A percentile compares a stretch with the other conserved stretches of the same genome.
These are phyloP conservation scores for Peromyscus polionotus DNA, from an alignment of 2,113 vertebrate species.

Conservation along the genomic window DNA sequence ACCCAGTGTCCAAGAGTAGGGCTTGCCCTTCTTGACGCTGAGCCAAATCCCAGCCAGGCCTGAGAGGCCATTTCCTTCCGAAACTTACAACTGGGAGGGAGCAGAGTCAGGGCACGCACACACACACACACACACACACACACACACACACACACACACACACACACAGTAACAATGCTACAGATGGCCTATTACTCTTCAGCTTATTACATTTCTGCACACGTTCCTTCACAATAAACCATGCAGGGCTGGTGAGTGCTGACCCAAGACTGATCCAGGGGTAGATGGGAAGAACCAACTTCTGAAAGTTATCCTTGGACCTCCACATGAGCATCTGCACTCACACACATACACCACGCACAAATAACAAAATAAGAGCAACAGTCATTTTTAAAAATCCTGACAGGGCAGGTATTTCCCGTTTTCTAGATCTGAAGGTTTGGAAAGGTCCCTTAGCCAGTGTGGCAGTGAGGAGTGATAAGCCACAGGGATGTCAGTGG, in stretches of 20 bases:
- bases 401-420: neutral
- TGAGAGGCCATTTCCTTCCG: neutral
- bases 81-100: neutral
- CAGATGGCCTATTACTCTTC: neutral
- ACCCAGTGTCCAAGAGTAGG: neutral
- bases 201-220: neutral
- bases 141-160: neutral
- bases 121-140: neutral
- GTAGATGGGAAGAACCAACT: neutral
- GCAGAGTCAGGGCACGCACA: neutral
- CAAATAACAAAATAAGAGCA: neutral
- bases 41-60: neutral
- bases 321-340: neutral
- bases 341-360: neutral
- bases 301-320: neutral
- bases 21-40: neutral
- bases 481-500: neutral
- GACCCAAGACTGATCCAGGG: neutral
- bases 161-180: neutral
- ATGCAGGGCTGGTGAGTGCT: neutral
- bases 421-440: neutral
- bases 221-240: neutral
- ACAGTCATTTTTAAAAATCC: neutral
- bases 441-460: neutral
- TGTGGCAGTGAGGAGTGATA: too few species aligned